phyloP scores from a whole-genome alignment of 1,140 invertebrate genomes.

The Cecropterus lyciades region DNA sequence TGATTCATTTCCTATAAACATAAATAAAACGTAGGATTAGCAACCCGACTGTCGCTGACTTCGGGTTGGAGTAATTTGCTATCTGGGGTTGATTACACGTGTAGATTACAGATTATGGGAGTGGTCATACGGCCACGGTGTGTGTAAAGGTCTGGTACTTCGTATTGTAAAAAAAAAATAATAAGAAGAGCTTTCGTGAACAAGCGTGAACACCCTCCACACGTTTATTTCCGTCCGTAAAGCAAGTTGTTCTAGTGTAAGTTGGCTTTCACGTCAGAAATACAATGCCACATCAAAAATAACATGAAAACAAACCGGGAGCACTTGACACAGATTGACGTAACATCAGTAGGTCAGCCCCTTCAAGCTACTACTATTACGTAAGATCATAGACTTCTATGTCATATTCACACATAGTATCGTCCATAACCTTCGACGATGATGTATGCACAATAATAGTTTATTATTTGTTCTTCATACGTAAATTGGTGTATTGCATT shows the following conservation, averaged over 20 bases:
- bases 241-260: slow-evolving; percentile 2
- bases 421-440: neutral
- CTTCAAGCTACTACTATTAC: slow-evolving; percentile 22
- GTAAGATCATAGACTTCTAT: slow-evolving; percentile 25
- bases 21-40: too few relatives aligned
- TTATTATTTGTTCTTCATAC: neutral
- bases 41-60: too few relatives aligned
- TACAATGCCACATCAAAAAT: slow-evolving; percentile 27
- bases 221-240: slow-evolving; percentile 13
- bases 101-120: too few relatives aligned
- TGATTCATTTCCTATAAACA: too few relatives aligned
- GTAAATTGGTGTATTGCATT: too few relatives aligned
- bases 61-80: too few relatives aligned
- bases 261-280: slow-evolving; percentile 8
- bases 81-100: too few relatives aligned
- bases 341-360: slow-evolving; percentile 34
- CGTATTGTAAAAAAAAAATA: neutral
- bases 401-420: slow-evolving; percentile 7
- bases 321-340: slow-evolving; percentile 30
- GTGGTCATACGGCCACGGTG: too few relatives aligned
- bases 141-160: too few relatives aligned
- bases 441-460: neutral
- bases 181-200: slow-evolving; percentile 8
- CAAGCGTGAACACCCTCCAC: slow-evolving; percentile 3
- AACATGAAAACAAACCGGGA: slow-evolving; percentile 21